Base-by-base conservation (phyloP, 2,888 invertebrate genomes). In the Agrenia bidenticulata region DNA sequence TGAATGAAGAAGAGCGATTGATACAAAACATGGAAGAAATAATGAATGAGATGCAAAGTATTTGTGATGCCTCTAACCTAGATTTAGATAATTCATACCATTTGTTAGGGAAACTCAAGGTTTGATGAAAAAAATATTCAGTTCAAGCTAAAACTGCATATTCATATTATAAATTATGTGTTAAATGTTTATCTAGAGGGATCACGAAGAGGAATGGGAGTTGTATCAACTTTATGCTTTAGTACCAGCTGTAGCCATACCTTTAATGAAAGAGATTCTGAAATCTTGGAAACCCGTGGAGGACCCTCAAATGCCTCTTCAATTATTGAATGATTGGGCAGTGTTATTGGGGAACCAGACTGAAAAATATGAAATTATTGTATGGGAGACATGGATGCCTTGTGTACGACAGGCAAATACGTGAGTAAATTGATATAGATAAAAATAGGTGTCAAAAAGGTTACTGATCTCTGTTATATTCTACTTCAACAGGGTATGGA, bases 321-420 rank as follows among this genome's bases (percentile, higher is more conserved):
- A 85, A 0, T 80, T 87, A 17, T 70, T 69, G 37, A 70, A 55
- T 41, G 74, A 69, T 42, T 76, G 74, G 76, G 61, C 66, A 1
- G 55, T 49, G 37, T 41, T 74, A 2, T 53, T 73, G 17, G 70
- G 69, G 13, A 63, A 62, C 61, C 54, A 69, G 23, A 70, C 65
- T 74, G 78, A 79, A 69, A 89, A 92, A 0, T 94, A 90, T 78
- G 89, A 92, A 80, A 86, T 87, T 77, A 82, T 95, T 64, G 82
- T 96, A 74, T 94, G 94, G 94, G 90, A 92, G 78, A 88, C 90
- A 68, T 92, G 93, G 87, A 87, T 94, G 83, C 94, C 94, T n/a
- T 84, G 85, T 66, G 83, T 95, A 68, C 85, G 89, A 76, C 83
- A 84, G 45, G 87, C 88, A 50, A 85, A 89, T 73, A 85, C 86